Evolutionary conservation across 1,140 invertebrate genomes (phyloP).

Genomic region (Euwallacea fornicatus): DNA sequence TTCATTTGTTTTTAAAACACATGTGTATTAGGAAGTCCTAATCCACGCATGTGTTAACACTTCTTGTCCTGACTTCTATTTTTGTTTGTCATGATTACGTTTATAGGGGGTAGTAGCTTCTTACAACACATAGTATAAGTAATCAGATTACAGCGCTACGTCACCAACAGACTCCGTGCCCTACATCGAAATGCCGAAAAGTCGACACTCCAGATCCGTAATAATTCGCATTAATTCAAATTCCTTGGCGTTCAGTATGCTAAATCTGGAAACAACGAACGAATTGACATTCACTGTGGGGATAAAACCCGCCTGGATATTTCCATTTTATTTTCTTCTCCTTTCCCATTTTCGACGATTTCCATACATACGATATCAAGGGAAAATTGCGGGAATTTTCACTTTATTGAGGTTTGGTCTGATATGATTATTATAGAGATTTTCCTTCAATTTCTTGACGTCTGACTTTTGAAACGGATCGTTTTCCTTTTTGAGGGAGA

Average conservation of each 20-base stretch:
- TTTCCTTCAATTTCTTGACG: not conserved
- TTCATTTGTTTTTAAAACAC: too few species aligned
- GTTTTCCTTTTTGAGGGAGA: not conserved
- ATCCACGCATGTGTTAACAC: too few species aligned
- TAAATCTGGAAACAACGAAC: slow-evolving; percentile 28
- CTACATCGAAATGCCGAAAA: too few species aligned
- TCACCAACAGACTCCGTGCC: too few species aligned
- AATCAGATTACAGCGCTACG: too few species aligned
- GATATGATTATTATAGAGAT: slow-evolving; percentile 21
- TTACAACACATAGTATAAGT: too few species aligned
- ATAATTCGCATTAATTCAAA: slow-evolving; percentile 37
- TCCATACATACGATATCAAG: slow-evolving; percentile 24
- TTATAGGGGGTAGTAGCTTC: too few species aligned
- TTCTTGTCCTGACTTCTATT: too few species aligned
- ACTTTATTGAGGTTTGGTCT: slow-evolving; percentile 24
- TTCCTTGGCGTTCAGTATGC: slow-evolving; percentile 23
- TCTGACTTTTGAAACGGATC: not conserved
- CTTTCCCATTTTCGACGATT: slow-evolving; percentile 21
- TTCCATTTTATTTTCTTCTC: slow-evolving; percentile 33
- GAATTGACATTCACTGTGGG: slow-evolving; percentile 22
- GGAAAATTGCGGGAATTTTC: slow-evolving; percentile 24
- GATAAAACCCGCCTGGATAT: slow-evolving; percentile 22
- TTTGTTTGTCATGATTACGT: too few species aligned
- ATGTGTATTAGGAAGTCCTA: too few species aligned
- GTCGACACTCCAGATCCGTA: not conserved